Conservation (phyloP, 2,888 invertebrate species). For the Plusia festucae region DNA sequence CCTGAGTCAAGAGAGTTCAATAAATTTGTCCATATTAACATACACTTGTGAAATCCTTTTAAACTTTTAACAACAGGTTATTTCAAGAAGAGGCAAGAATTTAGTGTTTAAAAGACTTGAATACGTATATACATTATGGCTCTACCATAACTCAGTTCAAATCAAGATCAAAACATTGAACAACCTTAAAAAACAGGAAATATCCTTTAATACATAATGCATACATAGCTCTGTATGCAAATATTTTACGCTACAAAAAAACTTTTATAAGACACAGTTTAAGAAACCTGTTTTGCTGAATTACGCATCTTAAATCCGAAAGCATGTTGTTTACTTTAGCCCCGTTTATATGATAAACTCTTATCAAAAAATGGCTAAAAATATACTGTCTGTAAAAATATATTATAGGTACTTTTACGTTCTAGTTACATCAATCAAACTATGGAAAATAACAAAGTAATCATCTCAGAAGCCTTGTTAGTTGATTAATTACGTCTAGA, state of each 20-base stretch:
- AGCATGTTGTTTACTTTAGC: not conserved
- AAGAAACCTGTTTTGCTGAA: constrained; percentile 6
- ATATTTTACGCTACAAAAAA: constrained; percentile 17
- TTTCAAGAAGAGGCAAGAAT: not conserved
- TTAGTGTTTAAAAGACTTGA: not conserved
- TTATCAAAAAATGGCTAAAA: constrained; percentile 29
- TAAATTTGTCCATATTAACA: not conserved
- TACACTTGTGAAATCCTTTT: not conserved
- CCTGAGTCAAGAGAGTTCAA: not conserved
- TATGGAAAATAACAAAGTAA: constrained; percentile 64
- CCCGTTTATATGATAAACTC: not conserved
- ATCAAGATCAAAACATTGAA: constrained; percentile 25
- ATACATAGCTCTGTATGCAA: constrained; percentile 8
- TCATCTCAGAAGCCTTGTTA: constrained; percentile 58
- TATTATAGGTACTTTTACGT: constrained; percentile 2
- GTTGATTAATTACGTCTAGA: constrained; percentile 42
- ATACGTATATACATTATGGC: no score
- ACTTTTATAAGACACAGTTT: constrained; percentile 15
- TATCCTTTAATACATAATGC: constrained; percentile 11
- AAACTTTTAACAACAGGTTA: not conserved
- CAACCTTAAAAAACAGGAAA: constrained; percentile 18
- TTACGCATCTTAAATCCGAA: not conserved
- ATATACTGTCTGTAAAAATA: constrained; percentile 23
- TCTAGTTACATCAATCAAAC: constrained; percentile 54
- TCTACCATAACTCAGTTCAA: not conserved